Conservation (phyloP, 2,797 vertebrate genomes). For the Pseudochromis fuscus region DNA sequence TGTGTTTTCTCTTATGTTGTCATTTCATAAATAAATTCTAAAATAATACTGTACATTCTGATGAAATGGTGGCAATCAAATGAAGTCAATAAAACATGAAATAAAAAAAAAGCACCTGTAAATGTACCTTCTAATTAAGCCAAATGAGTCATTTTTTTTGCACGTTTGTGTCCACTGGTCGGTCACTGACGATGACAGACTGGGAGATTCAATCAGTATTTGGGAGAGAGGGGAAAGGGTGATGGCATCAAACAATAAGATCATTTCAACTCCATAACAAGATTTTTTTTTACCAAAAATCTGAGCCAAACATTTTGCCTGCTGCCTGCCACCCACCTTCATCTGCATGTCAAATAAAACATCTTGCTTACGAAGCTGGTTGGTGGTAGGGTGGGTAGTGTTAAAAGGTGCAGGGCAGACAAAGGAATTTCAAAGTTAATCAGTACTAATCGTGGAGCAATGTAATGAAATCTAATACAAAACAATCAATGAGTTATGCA, state of each 20-base stretch:
- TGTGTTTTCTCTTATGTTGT: conserved; percentile 30
- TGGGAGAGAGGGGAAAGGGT: background rate
- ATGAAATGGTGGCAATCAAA: conserved; percentile 40
- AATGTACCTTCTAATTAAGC: conserved; percentile 37
- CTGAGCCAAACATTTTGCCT: conserved; percentile 13
- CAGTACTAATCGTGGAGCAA: conserved; percentile 31
- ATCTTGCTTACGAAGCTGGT: conserved; percentile 2
- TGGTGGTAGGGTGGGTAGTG: background rate
- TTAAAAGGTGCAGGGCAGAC: background rate
- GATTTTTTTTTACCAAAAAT: conserved; percentile 14
- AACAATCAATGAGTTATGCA: conserved; percentile 29
- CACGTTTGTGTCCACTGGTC: conserved; percentile 3
- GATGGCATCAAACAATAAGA: conserved; percentile 13
- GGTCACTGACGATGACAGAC: background rate
- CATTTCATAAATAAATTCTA: conserved; percentile 57
- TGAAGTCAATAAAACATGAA: background rate
- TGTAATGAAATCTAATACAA: conserved; percentile 35
- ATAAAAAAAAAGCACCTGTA: conserved; percentile 36
- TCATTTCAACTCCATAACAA: background rate
- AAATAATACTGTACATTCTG: conserved; percentile 65
- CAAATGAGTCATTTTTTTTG: conserved; percentile 43
- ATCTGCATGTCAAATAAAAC: conserved; percentile 13
- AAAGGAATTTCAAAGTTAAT: conserved; percentile 23
- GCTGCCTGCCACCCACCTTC: background rate
- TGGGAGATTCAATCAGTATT: conserved; percentile 18